Base-by-base conservation (phyloP, 2,888 invertebrate genomes). In the Craniophora ligustri region DNA sequence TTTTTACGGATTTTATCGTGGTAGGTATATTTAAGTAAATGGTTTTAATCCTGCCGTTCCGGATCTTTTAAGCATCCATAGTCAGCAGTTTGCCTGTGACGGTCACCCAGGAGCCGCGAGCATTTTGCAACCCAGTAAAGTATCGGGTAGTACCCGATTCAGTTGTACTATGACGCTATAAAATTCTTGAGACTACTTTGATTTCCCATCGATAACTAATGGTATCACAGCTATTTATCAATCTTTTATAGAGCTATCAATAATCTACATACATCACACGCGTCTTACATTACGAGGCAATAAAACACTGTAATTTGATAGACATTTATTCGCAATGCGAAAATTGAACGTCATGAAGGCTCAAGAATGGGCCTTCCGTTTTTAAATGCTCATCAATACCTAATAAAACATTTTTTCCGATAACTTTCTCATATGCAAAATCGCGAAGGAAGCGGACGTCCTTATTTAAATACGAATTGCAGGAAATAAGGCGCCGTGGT, bases 391-490 rank as follows among this genome's bases (percentile, higher is more conserved):
- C 66, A 65, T 74, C 67, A 69, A 60, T 63, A 58, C 65, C 61
- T 65, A 73, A 78, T 75, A 69, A 76, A 79, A 74, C 57, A 77
- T 72, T 66, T 74, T 69, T 62, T 64, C 70, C 62, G 72, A 77
- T 68, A 72, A 78, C 82, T 85, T 87, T 86, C 85, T 73, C 76
- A 55, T 79, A 89, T 89, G 87, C 82, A 85, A 85, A 88, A 85
- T 16, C 68, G 69, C 69, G 67, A 76, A 89, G 92, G 92, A 92
- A 92, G 83, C 92, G 92, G 92, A 92, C 80, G 80, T 92, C 92
- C 92, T 88, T 79, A 80, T 74, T 66, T 72, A 59, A 72, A 75
- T 82, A 76, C 68, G 77, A 75, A 78, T 75, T 76, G 78, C 85
- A 88, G 87, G 89, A 91, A 89, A 85, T 80, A 68, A 67, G 84